A percentile compares a stretch with the other conserved stretches of the same genome.
Conservation (phyloP, 2,113 vertebrate species). For the Saguinus imperator region DNA sequence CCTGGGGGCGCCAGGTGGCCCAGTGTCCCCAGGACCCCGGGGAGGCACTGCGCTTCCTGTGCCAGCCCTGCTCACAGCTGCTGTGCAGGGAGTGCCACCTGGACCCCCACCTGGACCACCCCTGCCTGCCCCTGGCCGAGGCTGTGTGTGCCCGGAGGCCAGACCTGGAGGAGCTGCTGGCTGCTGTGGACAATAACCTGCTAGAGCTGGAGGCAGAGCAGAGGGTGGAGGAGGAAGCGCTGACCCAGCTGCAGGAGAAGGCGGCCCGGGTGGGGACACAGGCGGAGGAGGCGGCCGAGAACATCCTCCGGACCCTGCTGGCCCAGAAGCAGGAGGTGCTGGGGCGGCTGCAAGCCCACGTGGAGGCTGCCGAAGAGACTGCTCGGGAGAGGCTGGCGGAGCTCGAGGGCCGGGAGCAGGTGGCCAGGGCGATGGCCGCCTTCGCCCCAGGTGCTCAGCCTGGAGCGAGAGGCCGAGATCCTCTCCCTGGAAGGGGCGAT, state of each 20-base stretch:
- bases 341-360: constrained; percentile 42
- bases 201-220: background rate
- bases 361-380: constrained; percentile 61
- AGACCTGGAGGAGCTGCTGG: constrained; percentile 53
- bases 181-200: constrained; percentile 38
- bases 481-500: constrained; percentile 72
- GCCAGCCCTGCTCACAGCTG: constrained; percentile 68
- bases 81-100: constrained; percentile 76
- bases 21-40: constrained; percentile 69
- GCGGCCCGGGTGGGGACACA: background rate
- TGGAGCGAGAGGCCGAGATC: constrained; percentile 62
- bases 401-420: constrained; percentile 67
- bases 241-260: constrained; percentile 49
- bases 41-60: constrained; percentile 69
- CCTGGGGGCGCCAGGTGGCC: constrained; percentile 65
- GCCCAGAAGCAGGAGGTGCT: constrained; percentile 73
- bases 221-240: background rate
- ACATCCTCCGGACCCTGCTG: too few species aligned
- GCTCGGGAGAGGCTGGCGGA: constrained; percentile 27
- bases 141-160: constrained; percentile 59
- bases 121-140: constrained; percentile 59
- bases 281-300: constrained; percentile 32
- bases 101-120: constrained; percentile 52
- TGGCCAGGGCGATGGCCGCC: constrained; percentile 47
- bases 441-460: constrained; percentile 68